Evolutionary conservation across 2,888 invertebrate genomes (phyloP).

Genomic region (Cheilosia variabilis): DNA sequence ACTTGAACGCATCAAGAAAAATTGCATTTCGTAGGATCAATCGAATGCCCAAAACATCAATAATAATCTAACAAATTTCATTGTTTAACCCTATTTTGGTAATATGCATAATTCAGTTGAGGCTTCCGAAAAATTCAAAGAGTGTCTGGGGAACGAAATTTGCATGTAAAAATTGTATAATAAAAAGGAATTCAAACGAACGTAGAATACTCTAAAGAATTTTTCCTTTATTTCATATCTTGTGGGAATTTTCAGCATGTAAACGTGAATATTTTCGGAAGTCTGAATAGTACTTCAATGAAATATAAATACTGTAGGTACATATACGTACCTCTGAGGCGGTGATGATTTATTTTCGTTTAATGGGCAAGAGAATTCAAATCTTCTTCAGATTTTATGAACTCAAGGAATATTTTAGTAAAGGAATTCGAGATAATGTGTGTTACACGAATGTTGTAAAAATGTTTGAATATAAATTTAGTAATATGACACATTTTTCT

Average conservation of each 20-base stretch:
- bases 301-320: slow-evolving; percentile 5
- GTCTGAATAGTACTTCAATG: slow-evolving; percentile 12
- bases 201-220: slow-evolving; percentile 25
- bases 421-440: slow-evolving; percentile 2
- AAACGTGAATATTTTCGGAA: slow-evolving; percentile 19
- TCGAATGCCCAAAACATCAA: not conserved
- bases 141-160: slow-evolving; percentile 48
- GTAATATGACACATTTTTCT: no score
- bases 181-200: slow-evolving; percentile 47
- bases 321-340: not conserved
- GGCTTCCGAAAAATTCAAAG: slow-evolving; percentile 32
- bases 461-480: no score
- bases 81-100: slow-evolving; percentile 30
- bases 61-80: not conserved
- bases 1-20: no score
- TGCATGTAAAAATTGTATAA: slow-evolving; percentile 48
- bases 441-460: no score
- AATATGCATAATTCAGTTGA: slow-evolving; percentile 14
- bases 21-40: no score
- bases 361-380: not conserved
- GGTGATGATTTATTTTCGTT: no score
- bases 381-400: slow-evolving; percentile 19
- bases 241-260: slow-evolving; percentile 49
- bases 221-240: slow-evolving; percentile 39
- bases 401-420: not conserved